These are phyloP conservation scores for Arremon aurantiirostris DNA, from an alignment of 2,797 vertebrate species.

Conservation along the genomic window DNA sequence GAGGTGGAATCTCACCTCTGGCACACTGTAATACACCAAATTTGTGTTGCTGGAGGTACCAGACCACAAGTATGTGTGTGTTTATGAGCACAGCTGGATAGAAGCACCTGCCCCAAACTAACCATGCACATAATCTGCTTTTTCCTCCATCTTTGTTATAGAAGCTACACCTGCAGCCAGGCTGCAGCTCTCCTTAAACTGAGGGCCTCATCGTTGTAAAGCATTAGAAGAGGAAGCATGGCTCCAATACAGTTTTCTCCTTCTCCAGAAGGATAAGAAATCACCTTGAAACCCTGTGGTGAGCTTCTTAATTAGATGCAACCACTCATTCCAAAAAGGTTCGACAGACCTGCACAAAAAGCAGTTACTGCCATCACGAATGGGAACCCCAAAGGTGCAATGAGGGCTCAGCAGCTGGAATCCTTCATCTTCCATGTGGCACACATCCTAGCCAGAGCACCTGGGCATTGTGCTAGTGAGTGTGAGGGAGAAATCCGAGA, in stretches of 20 bases:
- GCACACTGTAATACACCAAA: not conserved
- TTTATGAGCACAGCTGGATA: not conserved
- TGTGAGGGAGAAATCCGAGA: rapidly evolving
- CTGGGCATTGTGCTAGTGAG: not conserved
- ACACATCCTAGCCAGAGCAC: not conserved
- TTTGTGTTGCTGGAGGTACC: not conserved
- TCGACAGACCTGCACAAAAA: not conserved
- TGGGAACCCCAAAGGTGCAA: not conserved
- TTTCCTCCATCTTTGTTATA: not conserved
- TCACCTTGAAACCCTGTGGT: not conserved
- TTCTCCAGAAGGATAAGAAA: not conserved
- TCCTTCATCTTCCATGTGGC: not conserved
- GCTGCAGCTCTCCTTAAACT: not conserved
- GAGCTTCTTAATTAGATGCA: not conserved
- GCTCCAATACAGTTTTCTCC: not conserved
- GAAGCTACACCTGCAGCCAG: not conserved
- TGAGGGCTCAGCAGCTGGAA: not conserved
- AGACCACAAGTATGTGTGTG: not conserved
- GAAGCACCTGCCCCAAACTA: not conserved
- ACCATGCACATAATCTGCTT: not conserved
- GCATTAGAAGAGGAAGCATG: rapidly evolving
- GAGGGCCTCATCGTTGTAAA: rapidly evolving
- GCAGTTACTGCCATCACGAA: not conserved
- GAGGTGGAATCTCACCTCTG: not conserved
- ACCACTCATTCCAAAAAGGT: not conserved